These are phyloP conservation scores for Synanthedon formicaeformis DNA, from an alignment of 2,888 invertebrate genomes.

Conservation along the genomic window DNA sequence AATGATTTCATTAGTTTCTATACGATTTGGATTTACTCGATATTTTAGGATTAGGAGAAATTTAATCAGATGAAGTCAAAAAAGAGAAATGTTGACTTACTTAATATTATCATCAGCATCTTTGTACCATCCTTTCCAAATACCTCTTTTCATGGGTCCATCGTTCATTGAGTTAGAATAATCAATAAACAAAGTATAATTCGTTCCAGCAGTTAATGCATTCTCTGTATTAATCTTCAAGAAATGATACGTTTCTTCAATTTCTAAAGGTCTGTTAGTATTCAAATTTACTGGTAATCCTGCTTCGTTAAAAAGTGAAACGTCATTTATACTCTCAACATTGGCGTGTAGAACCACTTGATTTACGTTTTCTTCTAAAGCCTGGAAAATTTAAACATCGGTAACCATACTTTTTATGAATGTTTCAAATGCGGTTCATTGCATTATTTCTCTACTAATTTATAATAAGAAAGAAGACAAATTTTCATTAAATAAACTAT, in stretches of 20 bases:
- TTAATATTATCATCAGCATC: conserved; percentile 26
- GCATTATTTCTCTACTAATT: too few species aligned
- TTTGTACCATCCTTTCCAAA: conserved; percentile 55
- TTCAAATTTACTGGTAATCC: conserved; percentile 17
- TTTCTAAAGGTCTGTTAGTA: conserved; percentile 13
- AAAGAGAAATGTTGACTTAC: conserved; percentile 15
- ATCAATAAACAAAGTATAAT: conserved; percentile 52
- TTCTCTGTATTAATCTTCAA: conserved; percentile 39
- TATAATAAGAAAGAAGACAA: too few species aligned
- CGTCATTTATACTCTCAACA: conserved; percentile 32
- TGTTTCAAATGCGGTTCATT: too few species aligned
- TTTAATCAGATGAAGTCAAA: too few species aligned
- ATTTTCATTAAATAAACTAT: too few species aligned
- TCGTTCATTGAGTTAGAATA: conserved; percentile 65
- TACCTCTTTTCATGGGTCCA: conserved; percentile 57
- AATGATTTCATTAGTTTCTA: neutral
- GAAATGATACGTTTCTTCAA: conserved; percentile 51
- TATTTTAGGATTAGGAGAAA: neutral
- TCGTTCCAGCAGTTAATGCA: conserved; percentile 21
- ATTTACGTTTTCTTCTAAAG: conserved; percentile 32
- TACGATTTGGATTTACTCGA: too few species aligned
- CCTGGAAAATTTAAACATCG: conserved; percentile 19
- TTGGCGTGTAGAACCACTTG: conserved; percentile 63
- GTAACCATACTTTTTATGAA: neutral
- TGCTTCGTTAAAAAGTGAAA: conserved; percentile 17